Evolutionary conservation across 2,113 vertebrate genomes (phyloP).

Genomic region (Sapajus apella): DNA sequence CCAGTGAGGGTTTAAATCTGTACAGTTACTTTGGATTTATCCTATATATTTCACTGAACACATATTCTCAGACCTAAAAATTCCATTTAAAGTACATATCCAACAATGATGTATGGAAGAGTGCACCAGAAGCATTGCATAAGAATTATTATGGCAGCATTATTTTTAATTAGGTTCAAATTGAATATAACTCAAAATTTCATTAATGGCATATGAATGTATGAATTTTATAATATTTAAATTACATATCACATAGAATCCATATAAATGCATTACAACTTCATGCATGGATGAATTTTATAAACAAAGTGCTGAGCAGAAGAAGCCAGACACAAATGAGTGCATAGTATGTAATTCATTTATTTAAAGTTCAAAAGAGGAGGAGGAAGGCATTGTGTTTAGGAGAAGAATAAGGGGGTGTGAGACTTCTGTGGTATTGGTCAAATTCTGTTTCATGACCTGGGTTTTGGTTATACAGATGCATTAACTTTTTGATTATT

Average conservation of each 20-base stretch:
- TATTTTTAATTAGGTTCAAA: not conserved
- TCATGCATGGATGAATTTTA: not conserved
- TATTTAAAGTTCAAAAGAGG: not conserved
- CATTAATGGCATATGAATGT: not conserved
- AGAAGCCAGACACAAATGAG: not conserved
- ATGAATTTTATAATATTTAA: not conserved
- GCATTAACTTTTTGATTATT: not conserved
- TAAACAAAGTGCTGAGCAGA: not conserved
- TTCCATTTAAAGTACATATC: not conserved
- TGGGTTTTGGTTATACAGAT: not conserved
- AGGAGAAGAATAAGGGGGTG: accelerated
- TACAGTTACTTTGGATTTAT: not conserved
- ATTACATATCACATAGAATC: not conserved
- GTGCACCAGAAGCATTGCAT: not conserved
- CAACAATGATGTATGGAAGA: not conserved
- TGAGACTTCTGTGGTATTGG: not conserved
- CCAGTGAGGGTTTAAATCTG: not conserved
- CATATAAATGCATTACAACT: not conserved
- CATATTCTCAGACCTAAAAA: not conserved
- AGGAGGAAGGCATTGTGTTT: accelerated
- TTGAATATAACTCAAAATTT: not conserved
- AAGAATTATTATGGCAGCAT: not conserved
- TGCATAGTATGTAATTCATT: not conserved
- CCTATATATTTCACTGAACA: not conserved
- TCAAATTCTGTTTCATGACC: not conserved